Conservation (phyloP, 2,113 vertebrate species). For the Labeo catla region DNA sequence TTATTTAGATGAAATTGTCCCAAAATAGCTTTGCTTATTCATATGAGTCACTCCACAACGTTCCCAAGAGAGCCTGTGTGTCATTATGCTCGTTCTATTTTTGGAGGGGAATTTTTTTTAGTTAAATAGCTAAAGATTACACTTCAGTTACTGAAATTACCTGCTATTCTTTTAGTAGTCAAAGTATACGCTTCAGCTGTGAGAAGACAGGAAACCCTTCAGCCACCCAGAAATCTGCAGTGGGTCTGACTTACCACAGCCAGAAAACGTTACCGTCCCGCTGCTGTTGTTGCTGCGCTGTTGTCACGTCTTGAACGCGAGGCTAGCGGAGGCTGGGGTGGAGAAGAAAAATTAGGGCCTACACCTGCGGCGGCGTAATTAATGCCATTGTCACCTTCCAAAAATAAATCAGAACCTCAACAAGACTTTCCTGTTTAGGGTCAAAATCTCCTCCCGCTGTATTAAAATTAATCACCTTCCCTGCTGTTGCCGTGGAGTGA, state of each 20-base stretch:
- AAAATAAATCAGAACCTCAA: constrained; percentile 84
- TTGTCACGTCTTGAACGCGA: constrained; percentile 42
- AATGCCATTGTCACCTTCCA: constrained; percentile 74
- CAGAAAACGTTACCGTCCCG: neutral
- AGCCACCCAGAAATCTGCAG: constrained; percentile 45
- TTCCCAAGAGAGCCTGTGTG: neutral
- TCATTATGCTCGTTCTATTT: neutral
- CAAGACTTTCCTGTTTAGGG: constrained; percentile 82
- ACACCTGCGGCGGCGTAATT: constrained; percentile 80
- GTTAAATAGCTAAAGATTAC: neutral
- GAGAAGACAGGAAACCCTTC: neutral
- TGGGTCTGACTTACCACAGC: neutral
- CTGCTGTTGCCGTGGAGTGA: constrained; percentile 39
- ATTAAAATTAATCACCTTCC: constrained; percentile 75
- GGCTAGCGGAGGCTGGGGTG: constrained; percentile 59
- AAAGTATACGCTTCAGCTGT: constrained; percentile 38
- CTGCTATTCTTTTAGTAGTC: neutral
- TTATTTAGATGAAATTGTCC: constrained; percentile 7
- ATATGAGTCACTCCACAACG: neutral
- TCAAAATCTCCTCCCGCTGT: constrained; percentile 76
- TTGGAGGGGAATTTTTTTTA: neutral
- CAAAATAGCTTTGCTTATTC: constrained; percentile 21
- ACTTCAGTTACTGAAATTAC: neutral
- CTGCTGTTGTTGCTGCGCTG: constrained; percentile 1
- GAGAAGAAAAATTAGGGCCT: constrained; percentile 75